Evolutionary conservation across 2,113 vertebrate genomes (phyloP).

Genomic region (Pteronura brasiliensis): DNA sequence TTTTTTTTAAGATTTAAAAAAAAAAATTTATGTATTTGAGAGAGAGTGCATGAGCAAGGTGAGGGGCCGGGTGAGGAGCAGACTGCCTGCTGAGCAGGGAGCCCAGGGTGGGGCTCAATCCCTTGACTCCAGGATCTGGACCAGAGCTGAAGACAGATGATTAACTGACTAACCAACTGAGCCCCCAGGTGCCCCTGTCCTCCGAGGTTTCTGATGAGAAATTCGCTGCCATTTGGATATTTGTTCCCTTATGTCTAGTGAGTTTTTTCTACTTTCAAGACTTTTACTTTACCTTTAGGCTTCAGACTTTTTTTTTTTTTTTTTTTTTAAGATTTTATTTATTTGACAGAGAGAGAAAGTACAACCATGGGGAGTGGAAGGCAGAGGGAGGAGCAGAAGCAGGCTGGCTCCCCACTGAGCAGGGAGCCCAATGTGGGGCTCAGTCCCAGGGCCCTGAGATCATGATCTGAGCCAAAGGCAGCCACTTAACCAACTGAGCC

Average conservation of each 20-base stretch:
- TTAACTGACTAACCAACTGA: too few relatives aligned
- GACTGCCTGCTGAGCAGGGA: too few relatives aligned
- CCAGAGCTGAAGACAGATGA: too few relatives aligned
- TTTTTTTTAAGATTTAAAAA: too few relatives aligned
- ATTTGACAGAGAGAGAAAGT: neutral
- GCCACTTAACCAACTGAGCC: neutral
- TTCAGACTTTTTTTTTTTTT: neutral
- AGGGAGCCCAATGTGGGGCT: neutral
- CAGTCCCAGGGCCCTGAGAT: neutral
- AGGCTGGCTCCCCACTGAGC: too few relatives aligned
- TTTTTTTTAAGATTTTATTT: neutral
- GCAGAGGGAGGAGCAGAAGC: neutral
- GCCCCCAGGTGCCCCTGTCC: too few relatives aligned
- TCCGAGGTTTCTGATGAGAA: neutral
- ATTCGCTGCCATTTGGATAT: neutral
- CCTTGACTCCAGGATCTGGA: fast-evolving
- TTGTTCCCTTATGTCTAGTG: neutral
- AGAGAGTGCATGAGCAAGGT: too few relatives aligned
- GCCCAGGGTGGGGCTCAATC: too few relatives aligned
- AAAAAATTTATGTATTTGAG: too few relatives aligned
- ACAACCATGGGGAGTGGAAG: neutral
- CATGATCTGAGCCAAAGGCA: neutral
- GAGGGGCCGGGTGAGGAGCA: too few relatives aligned
- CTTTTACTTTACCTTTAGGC: neutral
- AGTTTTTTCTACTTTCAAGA: neutral